Base-by-base conservation (phyloP, 2,797 vertebrate genomes). In the Hybognathus amarus region DNA sequence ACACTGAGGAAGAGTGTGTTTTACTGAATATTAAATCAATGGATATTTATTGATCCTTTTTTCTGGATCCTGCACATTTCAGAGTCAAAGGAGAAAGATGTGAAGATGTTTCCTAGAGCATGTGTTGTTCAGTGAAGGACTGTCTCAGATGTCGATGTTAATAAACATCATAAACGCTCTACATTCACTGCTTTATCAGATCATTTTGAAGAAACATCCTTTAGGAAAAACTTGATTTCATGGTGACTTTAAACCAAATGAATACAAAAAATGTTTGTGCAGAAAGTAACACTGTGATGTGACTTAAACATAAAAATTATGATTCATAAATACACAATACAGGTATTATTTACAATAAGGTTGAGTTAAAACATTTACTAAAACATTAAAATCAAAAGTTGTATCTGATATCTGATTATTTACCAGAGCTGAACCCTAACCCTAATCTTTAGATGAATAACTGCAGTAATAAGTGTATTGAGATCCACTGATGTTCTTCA, bases 61-160 rank as follows among this genome's bases (percentile, higher is more conserved):
- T n/a, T 22, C 50, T 42, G 71, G 66, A 75, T 74, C 95, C 95
- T 95, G 95, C 94, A 95, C 94, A 94, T 93, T 95, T 94, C 94
- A 94, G 93, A 94, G 93, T 96, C 95, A 93, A 94, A 38, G 13
- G 30, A 74, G 20, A 56, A 64, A 66, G 42, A 52, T 50, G 30
- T 66, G 17, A 52, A 63, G 52, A 45, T 24, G 73, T 71, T 45
- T 63, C 24, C 40, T 77, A 5, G 17, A 27, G 50, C 85, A 83
- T 79, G 85, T 69, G 70, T 79, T 59, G 56, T 79, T 47, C 24
- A 71, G 70, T 74, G 47, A 27, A 73, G 24, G 50, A 54, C 15
- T 82, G 56, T 52, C 38, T 74, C 30, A 36, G 61, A 24, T 5
- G 22, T 66, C 56, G 24, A n/a, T 74, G 61, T 82, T 68, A 86